Conservation (phyloP, 2,113 vertebrate genomes). For the Sclerurus mexicanus region DNA sequence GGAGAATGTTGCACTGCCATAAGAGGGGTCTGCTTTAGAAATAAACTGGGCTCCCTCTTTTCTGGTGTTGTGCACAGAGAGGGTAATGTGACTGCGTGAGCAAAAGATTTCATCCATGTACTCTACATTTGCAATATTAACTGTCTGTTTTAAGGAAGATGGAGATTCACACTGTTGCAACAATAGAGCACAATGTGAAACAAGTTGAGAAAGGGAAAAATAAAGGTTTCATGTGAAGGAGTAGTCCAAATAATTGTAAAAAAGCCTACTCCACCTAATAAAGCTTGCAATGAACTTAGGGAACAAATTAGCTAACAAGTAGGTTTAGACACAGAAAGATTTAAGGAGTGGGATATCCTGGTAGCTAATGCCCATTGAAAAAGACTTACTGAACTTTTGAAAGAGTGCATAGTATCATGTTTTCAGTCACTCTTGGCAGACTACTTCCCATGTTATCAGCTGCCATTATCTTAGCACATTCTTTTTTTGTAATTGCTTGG, state of each 20-base stretch:
- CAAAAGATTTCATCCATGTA: not conserved
- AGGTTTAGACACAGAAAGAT: not conserved
- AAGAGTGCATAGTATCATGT: not conserved
- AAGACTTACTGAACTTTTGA: not conserved
- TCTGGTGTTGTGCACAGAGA: not conserved
- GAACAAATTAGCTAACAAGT: not conserved
- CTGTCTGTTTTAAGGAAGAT: not conserved
- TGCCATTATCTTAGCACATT: not conserved
- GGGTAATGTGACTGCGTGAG: not conserved
- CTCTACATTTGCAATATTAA: not conserved
- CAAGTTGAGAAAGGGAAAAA: not conserved
- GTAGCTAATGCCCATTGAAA: not conserved
- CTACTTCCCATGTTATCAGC: not conserved
- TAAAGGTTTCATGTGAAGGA: not conserved
- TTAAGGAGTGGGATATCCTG: not conserved
- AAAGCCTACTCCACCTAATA: not conserved
- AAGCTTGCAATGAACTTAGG: not conserved
- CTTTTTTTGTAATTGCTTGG: not conserved
- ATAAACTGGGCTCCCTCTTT: not conserved
- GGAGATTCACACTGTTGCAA: not conserved
- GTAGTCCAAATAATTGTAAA: not conserved
- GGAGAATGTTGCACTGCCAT: not conserved
- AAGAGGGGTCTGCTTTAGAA: not conserved
- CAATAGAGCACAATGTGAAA: not conserved
- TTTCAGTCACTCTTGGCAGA: not conserved